Percentiles rank a stretch among this genome's conserved stretches.
Conservation (phyloP, 2,113 vertebrate genomes). For the Podocnemis expansa region DNA sequence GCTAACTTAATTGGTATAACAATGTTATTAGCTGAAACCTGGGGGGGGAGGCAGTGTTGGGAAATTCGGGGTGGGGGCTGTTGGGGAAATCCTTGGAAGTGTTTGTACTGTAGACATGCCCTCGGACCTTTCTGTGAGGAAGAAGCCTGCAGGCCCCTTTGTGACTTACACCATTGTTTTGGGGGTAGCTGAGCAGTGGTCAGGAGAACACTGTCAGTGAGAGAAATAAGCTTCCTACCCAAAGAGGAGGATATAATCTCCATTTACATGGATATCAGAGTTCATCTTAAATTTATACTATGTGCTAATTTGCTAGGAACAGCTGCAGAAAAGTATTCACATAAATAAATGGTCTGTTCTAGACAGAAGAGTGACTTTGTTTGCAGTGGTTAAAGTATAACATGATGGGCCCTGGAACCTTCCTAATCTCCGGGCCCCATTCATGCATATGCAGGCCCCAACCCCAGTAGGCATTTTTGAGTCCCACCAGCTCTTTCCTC, state of each 20-base stretch:
- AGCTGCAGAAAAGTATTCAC: not conserved
- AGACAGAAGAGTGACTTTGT: not conserved
- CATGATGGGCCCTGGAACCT: no score
- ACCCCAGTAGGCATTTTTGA: no score
- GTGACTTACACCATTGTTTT: constrained; percentile 14
- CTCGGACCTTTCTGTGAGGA: constrained; percentile 16
- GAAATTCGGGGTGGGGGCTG: no score
- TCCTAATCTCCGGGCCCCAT: no score
- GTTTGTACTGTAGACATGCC: not conserved
- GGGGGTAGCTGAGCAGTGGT: not conserved
- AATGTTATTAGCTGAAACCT: no score
- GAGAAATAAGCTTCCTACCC: not conserved
- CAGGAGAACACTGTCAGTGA: not conserved
- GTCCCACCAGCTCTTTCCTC: no score
- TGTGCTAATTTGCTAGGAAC: not conserved
- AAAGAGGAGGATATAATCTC: not conserved
- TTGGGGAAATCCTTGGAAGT: no score
- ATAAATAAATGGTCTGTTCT: not conserved
- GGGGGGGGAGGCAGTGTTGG: no score
- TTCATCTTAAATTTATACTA: not conserved
- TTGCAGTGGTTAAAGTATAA: no score
- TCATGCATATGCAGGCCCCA: no score
- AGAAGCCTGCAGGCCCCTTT: constrained; percentile 31
- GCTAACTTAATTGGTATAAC: no score
- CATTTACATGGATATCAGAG: not conserved